Base-by-base conservation (phyloP, 1,140 invertebrate species). In the Thalassaphorura encarpata region DNA sequence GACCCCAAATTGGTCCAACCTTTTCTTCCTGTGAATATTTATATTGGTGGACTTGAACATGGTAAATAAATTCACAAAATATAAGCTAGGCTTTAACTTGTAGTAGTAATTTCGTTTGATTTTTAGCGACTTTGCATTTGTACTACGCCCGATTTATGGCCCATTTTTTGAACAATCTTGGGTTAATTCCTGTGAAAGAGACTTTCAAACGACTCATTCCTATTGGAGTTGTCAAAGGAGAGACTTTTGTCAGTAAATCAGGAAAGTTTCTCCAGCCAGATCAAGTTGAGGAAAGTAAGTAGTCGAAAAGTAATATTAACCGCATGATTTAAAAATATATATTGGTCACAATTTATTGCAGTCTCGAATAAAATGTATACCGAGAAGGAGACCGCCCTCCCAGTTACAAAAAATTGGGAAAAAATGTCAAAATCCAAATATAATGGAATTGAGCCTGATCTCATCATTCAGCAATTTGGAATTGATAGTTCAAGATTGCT, bases 361-460 rank as follows among this genome's bases (percentile, higher is more conserved):
- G 8, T 36, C 8, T 21, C 18, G 28, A 26, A 21, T 23, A 47
- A 47, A 21, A 27, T 11, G 56, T 78, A 77, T 28, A 70, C 80
- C 29, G 78, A 84, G 39, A 86, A 80, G 69, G 69, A 56, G 3
- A 83, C 82, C 1, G 77, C 80, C 31, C 72, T 80, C 54, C 68
- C 76, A n/a, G 79, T 97, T 0, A 68, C 75, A 18, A 77, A 80
- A 51, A 71, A 77, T 19, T 97, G 88, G 88, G 95, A 99, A 69
- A 99, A 99, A 78, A 99, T 99, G 96, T 95, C 90, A 58, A 99
- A 99, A 75, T 99, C 95, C 1, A 99, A 98, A 74, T 72, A 83
- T 52, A 99, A 99, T 76, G 96, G 96, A 1, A 83, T 96, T 16
- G 88, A 97, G 73, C 96, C 96, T n/a, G 72, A 83, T 62, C 79